phyloP scores from a whole-genome alignment of 2,888 invertebrate species.

The Noctuana brunneofusca region DNA sequence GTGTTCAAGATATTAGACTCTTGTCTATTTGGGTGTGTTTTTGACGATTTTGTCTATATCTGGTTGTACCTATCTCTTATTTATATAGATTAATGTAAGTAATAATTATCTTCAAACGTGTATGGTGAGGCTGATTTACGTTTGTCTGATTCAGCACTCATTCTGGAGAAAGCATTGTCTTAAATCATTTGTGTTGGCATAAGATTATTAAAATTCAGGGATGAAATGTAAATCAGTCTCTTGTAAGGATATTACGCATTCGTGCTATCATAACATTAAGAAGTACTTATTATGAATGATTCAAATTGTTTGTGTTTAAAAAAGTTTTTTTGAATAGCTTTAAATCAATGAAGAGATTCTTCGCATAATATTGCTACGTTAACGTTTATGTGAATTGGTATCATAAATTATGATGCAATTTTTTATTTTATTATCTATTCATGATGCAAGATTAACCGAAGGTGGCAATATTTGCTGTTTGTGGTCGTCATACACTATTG shows the following conservation, averaged over 20 bases:
- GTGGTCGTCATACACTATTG: too few relatives aligned
- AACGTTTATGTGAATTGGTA: too few relatives aligned
- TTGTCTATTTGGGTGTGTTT: conserved; percentile 52
- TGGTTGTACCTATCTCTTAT: conserved; percentile 55
- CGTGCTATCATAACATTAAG: conserved; percentile 54
- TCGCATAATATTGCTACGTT: background rate
- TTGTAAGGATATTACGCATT: conserved; percentile 47
- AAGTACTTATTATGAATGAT: conserved; percentile 14
- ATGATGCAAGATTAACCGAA: too few relatives aligned
- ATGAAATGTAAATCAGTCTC: conserved; percentile 11
- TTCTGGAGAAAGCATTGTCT: background rate
- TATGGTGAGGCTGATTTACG: conserved; percentile 39
- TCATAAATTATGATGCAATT: too few relatives aligned
- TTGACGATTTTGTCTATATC: conserved; percentile 54
- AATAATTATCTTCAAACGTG: conserved; percentile 57
- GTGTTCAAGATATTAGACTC: conserved; percentile 61
- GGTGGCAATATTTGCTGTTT: too few relatives aligned
- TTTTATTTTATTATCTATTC: too few relatives aligned
- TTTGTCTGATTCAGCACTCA: background rate
- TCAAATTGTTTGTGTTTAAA: conserved; percentile 15
- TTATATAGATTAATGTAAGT: conserved; percentile 48
- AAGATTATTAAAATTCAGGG: background rate
- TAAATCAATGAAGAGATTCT: conserved; percentile 44
- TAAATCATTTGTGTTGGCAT: background rate
- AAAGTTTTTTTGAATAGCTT: background rate